Evolutionary conservation across 2,888 invertebrate species (phyloP), one percentile per base, ranked within the genome.

Genomic region (Salticus scenicus): DNA sequence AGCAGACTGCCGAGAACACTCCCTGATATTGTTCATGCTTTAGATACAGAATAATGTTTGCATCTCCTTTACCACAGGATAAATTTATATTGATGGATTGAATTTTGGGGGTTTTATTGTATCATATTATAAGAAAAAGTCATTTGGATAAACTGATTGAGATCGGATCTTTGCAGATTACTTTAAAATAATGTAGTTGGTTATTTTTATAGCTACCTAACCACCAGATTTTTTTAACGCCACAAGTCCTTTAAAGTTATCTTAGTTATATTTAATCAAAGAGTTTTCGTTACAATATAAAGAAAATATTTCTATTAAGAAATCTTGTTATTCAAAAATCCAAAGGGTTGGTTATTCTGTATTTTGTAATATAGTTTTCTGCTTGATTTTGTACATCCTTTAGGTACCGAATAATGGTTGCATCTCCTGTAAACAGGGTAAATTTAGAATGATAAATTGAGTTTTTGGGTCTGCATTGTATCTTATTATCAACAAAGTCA

Each of bases 21-120:
- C 4, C 66, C 63, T 24, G n/a, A n/a, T n/a, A n/a, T n/a, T 66
- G 41, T 73, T 81, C 74, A 57, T 71, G 64, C 63, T 12, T 24
- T 24, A 37, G n/a, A 77, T 51, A 77, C 51, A 69, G 71, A 27
- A 17, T 41, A 47, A 30, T 41, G 71, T 71, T 28, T 0, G 28
- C 14, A 69, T 17, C 77, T 33, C 31, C 37, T 28, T 33, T 69
- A 27, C 57, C 28, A 14, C 42, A 47, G 33, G 41, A 37, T 57
- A 63, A 66, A 66, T 73, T 75, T 64, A 63, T 63, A 37, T 64
- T 37, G 75, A 41, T 57, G 57, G 24, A 30, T 57, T 27, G 27
- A 30, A 51, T 42, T 47, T 20, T 31, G 57, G 57, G 1, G 24
- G 2, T 20, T 57, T 20, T 57, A 24, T 57, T 57, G 57, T 57